Percentiles rank a stretch among this genome's conserved stretches.
Evolutionary conservation across 1,140 invertebrate species (phyloP).

Genomic region (Pentalonia nigronervosa): DNA sequence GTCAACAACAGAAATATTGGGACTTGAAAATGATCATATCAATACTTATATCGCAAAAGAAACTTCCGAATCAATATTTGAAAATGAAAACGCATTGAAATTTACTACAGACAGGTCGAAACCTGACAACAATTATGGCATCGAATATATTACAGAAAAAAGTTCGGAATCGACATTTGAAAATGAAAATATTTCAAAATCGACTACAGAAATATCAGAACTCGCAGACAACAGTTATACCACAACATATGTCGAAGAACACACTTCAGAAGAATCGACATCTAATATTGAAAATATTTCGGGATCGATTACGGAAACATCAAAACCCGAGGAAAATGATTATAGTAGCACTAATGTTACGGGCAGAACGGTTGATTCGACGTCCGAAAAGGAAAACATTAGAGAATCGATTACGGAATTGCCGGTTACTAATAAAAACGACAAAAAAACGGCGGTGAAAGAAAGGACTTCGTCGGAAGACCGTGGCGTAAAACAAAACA

Average conservation of each 20-base stretch:
- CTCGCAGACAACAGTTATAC: neutral
- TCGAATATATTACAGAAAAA: neutral
- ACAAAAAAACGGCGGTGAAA: too few relatives aligned
- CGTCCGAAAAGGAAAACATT: neutral
- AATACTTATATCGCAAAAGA: too few relatives aligned
- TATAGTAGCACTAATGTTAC: neutral
- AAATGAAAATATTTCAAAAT: neutral
- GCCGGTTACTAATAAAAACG: neutral
- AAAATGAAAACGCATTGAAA: neutral
- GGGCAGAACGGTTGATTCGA: neutral
- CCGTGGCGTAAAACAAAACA: neutral
- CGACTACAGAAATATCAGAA: neutral
- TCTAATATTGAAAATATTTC: neutral
- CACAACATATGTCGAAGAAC: too few relatives aligned
- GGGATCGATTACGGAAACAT: neutral
- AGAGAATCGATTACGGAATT: neutral
- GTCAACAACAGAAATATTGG: neutral
- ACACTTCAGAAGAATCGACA: neutral
- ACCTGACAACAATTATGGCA: neutral
- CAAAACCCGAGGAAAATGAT: neutral
- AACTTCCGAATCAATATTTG: neutral
- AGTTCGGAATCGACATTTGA: neutral
- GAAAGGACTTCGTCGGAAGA: neutral
- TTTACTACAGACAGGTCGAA: neutral
- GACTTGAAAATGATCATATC: neutral